Evolutionary conservation across 2,797 vertebrate species (phyloP), one percentile per base, ranked within the genome.

Genomic region (Pseudochaenichthys georgianus): DNA sequence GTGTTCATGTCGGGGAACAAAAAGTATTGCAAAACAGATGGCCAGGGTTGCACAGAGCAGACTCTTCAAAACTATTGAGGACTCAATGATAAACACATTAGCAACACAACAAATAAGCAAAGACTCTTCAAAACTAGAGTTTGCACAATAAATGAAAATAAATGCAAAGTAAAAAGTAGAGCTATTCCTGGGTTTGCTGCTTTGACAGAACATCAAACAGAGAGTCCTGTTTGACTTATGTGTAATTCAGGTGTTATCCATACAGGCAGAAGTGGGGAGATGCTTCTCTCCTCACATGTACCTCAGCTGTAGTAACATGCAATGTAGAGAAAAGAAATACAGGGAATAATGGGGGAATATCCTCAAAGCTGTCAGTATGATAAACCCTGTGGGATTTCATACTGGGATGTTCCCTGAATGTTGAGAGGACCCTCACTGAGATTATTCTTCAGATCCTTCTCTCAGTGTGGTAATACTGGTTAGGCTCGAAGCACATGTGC

Each of bases 21-120:
- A 64, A 63, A 70, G 51, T 85, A 41, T 69, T 65, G 67, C 71
- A 70, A 74, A 82, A 66, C 91, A 92, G 90, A 90, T 90, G 87
- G 87, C 67, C 38, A 13, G 31, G 67, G 54, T 70, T 70, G 52
- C 75, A 65, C 41, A 72, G 17, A 75, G 43, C 71, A 82, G 48
- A 60, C 31, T 55, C 55, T 57, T 34, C 21, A 31, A 82, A 28
- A 62, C 31, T 23, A 82, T 54, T 31, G 31, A 21, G 10, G 64
- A 57, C 53, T 60, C 42, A 38, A 47, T 43, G 1, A 57, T 28
- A 28, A 75, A 72, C 10, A 67, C 42, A 57, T 31, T 52, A 43
- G 28, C 9, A 43, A 45, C 50, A 65, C 64, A 43, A n/a, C 61
- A 38, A 64, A 31, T 42, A 15, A 47, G 13, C 19, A 19, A 34